Percentiles rank a stretch among this genome's conserved stretches.
phyloP scores from a whole-genome alignment of 2,797 vertebrate genomes.

The Scolopax rusticola region DNA sequence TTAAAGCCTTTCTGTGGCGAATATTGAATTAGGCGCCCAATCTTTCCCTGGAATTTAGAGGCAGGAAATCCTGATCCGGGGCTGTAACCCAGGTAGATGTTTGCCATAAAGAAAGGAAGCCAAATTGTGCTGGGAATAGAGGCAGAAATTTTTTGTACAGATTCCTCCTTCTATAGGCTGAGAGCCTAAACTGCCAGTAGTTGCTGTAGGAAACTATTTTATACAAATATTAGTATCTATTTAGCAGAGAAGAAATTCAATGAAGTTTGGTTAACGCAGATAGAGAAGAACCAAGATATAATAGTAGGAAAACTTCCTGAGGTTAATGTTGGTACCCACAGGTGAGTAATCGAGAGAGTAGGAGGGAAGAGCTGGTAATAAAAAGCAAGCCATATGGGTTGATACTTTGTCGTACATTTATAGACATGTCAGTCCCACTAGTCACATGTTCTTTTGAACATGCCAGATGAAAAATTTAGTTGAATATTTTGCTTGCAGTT shows the following conservation, averaged over 20 bases:
- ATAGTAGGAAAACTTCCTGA: not conserved
- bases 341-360: not conserved
- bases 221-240: not conserved
- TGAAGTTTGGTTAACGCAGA: not conserved
- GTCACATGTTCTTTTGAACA: constrained; percentile 41
- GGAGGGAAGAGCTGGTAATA: not conserved
- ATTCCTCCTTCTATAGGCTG: not conserved
- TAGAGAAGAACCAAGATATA: not conserved
- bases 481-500: constrained; percentile 9
- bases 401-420: not conserved
- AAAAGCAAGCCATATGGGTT: not conserved
- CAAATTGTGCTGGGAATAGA: not conserved
- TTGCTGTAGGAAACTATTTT: not conserved
- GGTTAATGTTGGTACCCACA: not conserved
- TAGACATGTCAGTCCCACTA: constrained; percentile 20
- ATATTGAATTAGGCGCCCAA: not conserved
- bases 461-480: not conserved
- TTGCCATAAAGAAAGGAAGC: not conserved
- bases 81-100: not conserved
- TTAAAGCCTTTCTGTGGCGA: not conserved
- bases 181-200: not conserved
- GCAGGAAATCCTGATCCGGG: not conserved
- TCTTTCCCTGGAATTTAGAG: not conserved
- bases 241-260: not conserved
- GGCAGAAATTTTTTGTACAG: not conserved